Evolutionary conservation across 2,113 vertebrate genomes (phyloP).

Genomic region (Hassar affinis): DNA sequence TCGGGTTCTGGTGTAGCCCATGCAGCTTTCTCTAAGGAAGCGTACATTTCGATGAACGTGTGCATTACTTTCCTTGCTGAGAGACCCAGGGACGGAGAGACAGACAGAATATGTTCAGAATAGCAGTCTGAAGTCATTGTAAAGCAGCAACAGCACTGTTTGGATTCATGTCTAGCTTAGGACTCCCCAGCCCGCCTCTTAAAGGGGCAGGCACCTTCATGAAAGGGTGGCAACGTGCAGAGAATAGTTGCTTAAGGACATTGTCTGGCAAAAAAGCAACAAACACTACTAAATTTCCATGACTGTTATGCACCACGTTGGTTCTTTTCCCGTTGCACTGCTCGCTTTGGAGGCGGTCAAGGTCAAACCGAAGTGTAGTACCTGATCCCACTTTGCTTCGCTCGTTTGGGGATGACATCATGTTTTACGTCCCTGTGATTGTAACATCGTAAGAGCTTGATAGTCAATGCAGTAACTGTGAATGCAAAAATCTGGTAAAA

Average conservation of each 20-base stretch:
- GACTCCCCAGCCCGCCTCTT: conserved; percentile 70
- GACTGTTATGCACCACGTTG: not conserved
- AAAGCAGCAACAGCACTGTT: conserved; percentile 68
- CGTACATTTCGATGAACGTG: conserved; percentile 7
- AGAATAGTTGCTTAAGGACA: conserved; percentile 56
- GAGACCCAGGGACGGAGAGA: not conserved
- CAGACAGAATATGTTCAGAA: conserved; percentile 18
- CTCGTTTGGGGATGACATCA: conserved; percentile 52
- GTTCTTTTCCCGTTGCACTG: not conserved
- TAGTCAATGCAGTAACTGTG: not conserved
- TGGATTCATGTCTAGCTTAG: conserved; percentile 62
- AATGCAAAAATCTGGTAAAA: not conserved
- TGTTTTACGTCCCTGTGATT: conserved; percentile 39
- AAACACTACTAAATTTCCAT: not conserved
- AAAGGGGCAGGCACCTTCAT: conserved; percentile 66
- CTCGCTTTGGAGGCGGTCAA: not conserved
- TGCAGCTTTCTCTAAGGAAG: not conserved
- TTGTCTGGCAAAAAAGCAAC: conserved; percentile 36
- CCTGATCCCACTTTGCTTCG: conserved; percentile 2
- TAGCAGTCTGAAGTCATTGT: conserved; percentile 50
- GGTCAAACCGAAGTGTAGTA: conserved; percentile 7
- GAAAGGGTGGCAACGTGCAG: conserved; percentile 52
- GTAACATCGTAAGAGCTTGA: not conserved
- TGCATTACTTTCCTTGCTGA: conserved; percentile 12
- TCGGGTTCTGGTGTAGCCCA: not conserved